Percentiles rank a stretch among this genome's conserved stretches.
phyloP scores from a whole-genome alignment of 2,113 vertebrate genomes.

The Microcebus jonahi region DNA sequence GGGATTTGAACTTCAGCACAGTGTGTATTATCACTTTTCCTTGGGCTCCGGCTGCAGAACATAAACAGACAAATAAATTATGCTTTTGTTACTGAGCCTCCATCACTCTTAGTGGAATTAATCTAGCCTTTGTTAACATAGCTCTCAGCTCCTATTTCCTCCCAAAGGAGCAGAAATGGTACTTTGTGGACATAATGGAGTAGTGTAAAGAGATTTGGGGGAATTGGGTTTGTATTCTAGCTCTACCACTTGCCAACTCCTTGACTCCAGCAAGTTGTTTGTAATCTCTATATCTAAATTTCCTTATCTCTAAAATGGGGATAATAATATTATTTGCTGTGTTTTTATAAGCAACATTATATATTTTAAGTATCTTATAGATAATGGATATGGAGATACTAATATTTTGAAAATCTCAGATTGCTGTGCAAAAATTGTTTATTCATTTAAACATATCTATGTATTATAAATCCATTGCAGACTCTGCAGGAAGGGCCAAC shows the following conservation, averaged over 20 bases:
- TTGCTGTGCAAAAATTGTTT: neutral
- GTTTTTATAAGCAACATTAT: neutral
- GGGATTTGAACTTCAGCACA: conserved; percentile 85
- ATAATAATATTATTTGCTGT: neutral
- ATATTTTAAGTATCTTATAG: neutral
- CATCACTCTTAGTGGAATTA: neutral
- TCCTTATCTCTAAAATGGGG: neutral
- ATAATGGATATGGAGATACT: neutral
- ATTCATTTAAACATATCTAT: neutral
- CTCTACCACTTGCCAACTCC: neutral
- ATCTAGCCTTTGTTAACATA: neutral
- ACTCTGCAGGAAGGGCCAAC: neutral
- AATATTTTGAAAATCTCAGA: conserved; percentile 25
- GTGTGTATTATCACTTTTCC: conserved; percentile 80
- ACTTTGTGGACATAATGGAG: neutral
- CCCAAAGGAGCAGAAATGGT: neutral
- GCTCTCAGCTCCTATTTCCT: neutral
- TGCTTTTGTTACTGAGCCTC: neutral
- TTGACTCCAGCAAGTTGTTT: neutral
- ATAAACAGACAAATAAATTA: conserved; percentile 41
- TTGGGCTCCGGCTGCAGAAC: conserved; percentile 80
- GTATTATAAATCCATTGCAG: neutral
- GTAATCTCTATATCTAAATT: neutral
- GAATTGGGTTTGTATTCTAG: neutral
- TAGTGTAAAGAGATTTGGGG: neutral